Evolutionary conservation across 1,140 invertebrate genomes (phyloP).

Genomic region (Drosophila pectinifera): DNA sequence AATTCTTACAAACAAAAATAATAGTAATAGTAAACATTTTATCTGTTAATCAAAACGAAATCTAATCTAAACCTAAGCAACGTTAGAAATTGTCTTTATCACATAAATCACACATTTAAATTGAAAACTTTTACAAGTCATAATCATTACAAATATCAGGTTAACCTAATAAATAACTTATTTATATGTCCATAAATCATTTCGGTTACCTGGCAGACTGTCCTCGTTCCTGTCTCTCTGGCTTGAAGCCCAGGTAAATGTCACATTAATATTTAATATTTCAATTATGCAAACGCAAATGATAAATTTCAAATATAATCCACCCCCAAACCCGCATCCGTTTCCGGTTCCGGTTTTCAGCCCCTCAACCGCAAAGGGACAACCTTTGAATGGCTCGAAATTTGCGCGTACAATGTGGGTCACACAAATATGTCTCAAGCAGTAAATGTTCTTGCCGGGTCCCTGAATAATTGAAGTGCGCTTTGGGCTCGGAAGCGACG

Average conservation of each 20-base stretch:
- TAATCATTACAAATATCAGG: background rate
- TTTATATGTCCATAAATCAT: slow-evolving; percentile 7
- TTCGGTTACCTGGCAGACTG: background rate
- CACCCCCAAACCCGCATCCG: slow-evolving; percentile 11
- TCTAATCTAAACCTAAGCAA: no score
- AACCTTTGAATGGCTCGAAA: slow-evolving; percentile 26
- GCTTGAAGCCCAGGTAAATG: slow-evolving; percentile 29
- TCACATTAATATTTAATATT: slow-evolving; percentile 72
- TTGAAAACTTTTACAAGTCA: no score
- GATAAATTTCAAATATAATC: slow-evolving; percentile 55
- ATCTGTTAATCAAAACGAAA: no score
- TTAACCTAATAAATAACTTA: slow-evolving; percentile 2
- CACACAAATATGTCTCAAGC: slow-evolving; percentile 70
- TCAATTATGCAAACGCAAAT: slow-evolving; percentile 76
- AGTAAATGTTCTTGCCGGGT: slow-evolving; percentile 12
- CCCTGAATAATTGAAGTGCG: slow-evolving; percentile 69
- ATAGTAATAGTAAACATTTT: no score
- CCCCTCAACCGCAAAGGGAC: slow-evolving; percentile 7
- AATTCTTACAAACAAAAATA: no score
- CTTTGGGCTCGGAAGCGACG: slow-evolving; percentile 40
- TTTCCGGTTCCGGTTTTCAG: slow-evolving; percentile 2
- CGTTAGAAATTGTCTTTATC: no score
- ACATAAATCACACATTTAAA: no score
- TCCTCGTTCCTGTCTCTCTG: background rate
- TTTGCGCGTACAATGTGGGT: slow-evolving; percentile 48